Percentiles rank a stretch among this genome's conserved stretches.
These are phyloP conservation scores for Sitophilus oryzae DNA, from an alignment of 1,140 invertebrate genomes.

Conservation along the genomic window DNA sequence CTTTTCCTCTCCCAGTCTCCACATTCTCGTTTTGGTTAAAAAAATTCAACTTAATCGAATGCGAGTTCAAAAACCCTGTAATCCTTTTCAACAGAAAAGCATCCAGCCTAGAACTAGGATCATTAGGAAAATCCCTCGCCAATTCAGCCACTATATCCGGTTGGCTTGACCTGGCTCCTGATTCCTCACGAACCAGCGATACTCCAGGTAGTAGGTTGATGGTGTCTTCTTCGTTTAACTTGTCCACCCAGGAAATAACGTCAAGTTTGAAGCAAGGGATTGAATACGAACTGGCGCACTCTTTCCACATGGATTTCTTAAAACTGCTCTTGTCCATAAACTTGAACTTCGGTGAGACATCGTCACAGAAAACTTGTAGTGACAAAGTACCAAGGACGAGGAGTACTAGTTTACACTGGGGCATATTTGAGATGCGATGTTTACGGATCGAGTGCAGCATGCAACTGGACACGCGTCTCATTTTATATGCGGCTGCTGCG, in stretches of 20 bases:
- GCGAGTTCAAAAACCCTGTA: constrained; percentile 63
- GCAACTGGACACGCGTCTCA: not conserved
- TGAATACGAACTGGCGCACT: constrained; percentile 66
- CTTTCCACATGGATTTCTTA: constrained; percentile 48
- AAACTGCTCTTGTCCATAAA: constrained; percentile 33
- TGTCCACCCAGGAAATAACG: constrained; percentile 70
- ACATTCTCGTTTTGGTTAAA: constrained; percentile 59
- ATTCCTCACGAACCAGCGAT: constrained; percentile 62
- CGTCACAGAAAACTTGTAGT: not conserved
- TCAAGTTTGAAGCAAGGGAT: constrained; percentile 72
- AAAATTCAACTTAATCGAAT: constrained; percentile 65
- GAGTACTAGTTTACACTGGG: not conserved
- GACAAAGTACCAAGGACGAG: not conserved
- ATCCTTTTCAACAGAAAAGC: constrained; percentile 67
- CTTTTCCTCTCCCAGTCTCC: constrained; percentile 37
- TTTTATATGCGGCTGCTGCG: not conserved
- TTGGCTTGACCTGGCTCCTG: constrained; percentile 50
- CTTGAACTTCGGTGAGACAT: not conserved
- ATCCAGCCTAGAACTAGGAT: constrained; percentile 67
- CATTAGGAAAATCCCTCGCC: constrained; percentile 66
- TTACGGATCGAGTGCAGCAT: constrained; percentile 2
- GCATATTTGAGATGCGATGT: not conserved
- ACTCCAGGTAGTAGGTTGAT: constrained; percentile 63
- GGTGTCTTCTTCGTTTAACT: constrained; percentile 58
- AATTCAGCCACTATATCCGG: constrained; percentile 65